Base-by-base conservation (phyloP, 1,140 invertebrate species). In the Zaprionus taronus region DNA sequence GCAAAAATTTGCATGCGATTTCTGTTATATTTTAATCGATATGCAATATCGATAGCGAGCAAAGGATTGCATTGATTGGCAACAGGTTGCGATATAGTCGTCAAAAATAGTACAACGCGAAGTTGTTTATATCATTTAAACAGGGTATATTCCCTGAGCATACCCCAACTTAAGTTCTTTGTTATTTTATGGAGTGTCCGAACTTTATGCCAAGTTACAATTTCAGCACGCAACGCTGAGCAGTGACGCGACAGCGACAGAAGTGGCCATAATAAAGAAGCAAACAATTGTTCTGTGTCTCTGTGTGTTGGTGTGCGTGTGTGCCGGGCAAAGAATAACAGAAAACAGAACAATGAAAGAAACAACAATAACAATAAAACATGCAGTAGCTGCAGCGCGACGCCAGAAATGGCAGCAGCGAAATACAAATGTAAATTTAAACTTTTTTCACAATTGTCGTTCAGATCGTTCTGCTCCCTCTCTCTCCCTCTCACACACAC, bases 351-450 rank as follows among this genome's bases (percentile, higher is more conserved):
- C 57, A 62, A 72, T 47, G 11, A 60, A 24, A 60, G 69, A 14
- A 71, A 63, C 34, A 70, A 34, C 51, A 71, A 72, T 36, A 76
- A 58, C 51, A 62, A 69, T 47, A 68, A 47, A 22, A 55, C 72
- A 62, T 31, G 41, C 58, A 57, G 67, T 68, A 73, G 71, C 71
- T 62, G 36, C 36, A 68, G 49, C 41, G 44, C 20, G 70, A 67
- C 47, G 56, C 56, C 49, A 47, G 20, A 61, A 80, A 79, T 68
- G 77, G 44, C 64, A 70, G 73, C 58, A 82, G 64, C 51, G 63
- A 79, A 83, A 89, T 66, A 84, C 73, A 72, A 86, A 87, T 87
- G 84, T 87, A 87, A 89, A 87, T 87, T 87, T 85, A 82, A 85
- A 85, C 83, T 83, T 85, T 77, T 74, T 85, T 85, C 80, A 86